Evolutionary conservation across 2,888 invertebrate genomes (phyloP), one percentile per base, ranked within the genome.

Genomic region (Caenorhabditis afra): DNA sequence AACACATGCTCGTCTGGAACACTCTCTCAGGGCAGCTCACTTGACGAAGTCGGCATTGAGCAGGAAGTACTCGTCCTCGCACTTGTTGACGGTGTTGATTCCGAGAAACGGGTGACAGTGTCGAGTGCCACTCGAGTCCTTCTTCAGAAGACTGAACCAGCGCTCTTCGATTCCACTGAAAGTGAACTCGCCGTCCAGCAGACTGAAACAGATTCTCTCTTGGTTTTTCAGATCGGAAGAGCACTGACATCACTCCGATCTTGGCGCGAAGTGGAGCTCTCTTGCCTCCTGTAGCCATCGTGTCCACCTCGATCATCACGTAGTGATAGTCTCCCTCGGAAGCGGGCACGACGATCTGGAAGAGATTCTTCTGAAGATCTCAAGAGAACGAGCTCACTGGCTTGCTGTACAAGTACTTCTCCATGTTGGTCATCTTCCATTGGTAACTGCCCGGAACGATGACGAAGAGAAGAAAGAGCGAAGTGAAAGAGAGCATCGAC

Each of bases 121-220:
- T 18, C 41, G 41, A 0, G 11, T 12, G 16, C 4, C 7, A 5
- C 7, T 12, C 3, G 7, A 7, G 7, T 29, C 29, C 11, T 12
- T 12, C 12, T 50, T 50, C 11, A 68, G 35, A 4, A 41, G 23
- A 22, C 12, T 4, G 16, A 68, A 23, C 20, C 52, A 52, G 3
- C 14, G 16, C 12, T 68, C 68, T 8, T 52, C 50, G 16, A 68
- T 45, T 22, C 68, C 68, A 4, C 44, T 45, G 45, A 68, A 68
- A 14, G 68, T 68, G 59, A 68, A 68, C 39, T 52, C 52, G 0
- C 68, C 68, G 53, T 68, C 68, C 45, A 68, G 68, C 7, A 68
- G 52, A 5, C 68, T 68, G 53, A n/a, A 68, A 57, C 2, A 3
- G 10, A 39, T 8, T 18, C n/a, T 16, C 12, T 12, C 7, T 20